Percentiles rank a stretch among this genome's conserved stretches.
Evolutionary conservation across 2,888 invertebrate genomes (phyloP).

Genomic region (Euzophera pinguis): DNA sequence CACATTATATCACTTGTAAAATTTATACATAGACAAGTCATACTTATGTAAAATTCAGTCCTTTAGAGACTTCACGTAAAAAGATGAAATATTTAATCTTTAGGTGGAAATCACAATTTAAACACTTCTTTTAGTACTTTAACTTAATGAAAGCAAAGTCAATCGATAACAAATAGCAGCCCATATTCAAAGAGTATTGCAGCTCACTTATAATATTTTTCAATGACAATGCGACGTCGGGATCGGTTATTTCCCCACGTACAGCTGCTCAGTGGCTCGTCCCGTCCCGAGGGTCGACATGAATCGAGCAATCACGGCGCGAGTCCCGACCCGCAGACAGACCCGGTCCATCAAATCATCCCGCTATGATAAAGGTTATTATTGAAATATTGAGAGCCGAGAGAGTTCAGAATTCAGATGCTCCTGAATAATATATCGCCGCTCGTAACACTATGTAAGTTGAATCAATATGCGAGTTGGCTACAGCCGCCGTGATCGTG

Average conservation of each 20-base stretch:
- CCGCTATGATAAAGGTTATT: background rate
- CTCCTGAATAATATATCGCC: background rate
- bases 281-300: background rate
- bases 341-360: background rate
- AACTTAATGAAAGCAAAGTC: background rate
- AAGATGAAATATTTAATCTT: too few relatives aligned
- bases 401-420: background rate
- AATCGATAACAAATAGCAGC: background rate
- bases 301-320: constrained; percentile 4
- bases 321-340: background rate
- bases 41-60: too few relatives aligned
- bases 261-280: background rate
- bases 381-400: background rate
- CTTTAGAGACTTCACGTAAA: too few relatives aligned
- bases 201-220: background rate
- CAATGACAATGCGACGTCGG: background rate
- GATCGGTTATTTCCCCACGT: background rate
- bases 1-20: too few relatives aligned
- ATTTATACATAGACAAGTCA: too few relatives aligned
- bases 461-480: background rate
- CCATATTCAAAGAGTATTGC: background rate
- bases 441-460: background rate
- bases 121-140: background rate
- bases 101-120: background rate
- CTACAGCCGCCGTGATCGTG: background rate